Conservation (phyloP, 2,797 vertebrate species). For the Rhincodon typus region DNA sequence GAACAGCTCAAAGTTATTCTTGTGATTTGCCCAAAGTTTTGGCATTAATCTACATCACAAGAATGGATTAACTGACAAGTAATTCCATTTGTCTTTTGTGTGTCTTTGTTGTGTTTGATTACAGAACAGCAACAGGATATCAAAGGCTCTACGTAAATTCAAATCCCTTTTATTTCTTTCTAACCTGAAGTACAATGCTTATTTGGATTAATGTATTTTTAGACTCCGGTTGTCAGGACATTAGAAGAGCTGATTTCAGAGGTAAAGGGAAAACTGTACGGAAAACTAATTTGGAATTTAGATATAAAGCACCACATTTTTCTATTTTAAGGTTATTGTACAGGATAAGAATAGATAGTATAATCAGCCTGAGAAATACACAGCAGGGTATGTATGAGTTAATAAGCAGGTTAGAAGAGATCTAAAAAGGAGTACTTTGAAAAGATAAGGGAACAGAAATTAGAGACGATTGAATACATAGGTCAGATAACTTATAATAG, state of each 20-base stretch:
- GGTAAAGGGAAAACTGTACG: not conserved
- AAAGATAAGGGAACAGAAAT: not conserved
- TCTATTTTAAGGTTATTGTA: not conserved
- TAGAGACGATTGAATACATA: not conserved
- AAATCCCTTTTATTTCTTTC: not conserved
- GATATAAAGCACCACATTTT: not conserved
- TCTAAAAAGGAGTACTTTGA: not conserved
- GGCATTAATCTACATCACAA: not conserved
- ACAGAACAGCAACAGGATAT: not conserved
- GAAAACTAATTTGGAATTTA: not conserved
- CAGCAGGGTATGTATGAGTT: constrained; percentile 7
- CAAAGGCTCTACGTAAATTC: not conserved
- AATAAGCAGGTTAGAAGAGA: constrained; percentile 1
- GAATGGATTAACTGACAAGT: not conserved
- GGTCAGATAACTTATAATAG: not conserved
- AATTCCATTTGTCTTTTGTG: not conserved
- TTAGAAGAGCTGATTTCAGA: not conserved
- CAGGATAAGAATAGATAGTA: constrained; percentile 25
- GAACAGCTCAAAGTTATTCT: not conserved
- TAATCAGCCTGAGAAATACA: not conserved
- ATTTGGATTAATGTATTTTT: not conserved
- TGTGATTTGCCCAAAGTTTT: not conserved
- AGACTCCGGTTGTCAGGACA: not conserved
- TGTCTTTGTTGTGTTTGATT: not conserved
- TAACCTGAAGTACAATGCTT: not conserved